Conservation (phyloP, 23 tunicate genomes). For the Aplidium turbinatum region DNA sequence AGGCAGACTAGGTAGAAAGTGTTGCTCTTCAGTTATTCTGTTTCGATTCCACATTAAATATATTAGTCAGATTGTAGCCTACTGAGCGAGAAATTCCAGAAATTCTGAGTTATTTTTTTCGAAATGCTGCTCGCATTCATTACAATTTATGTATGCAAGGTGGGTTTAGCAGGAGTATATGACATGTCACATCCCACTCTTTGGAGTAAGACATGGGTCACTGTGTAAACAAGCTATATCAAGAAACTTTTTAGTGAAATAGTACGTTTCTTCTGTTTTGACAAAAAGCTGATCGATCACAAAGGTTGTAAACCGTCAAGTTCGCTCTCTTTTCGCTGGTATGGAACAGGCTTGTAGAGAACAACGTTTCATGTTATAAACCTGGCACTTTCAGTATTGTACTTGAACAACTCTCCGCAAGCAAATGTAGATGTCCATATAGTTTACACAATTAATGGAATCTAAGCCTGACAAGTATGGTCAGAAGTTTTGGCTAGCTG, state of each 20-base stretch:
- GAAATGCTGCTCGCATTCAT: slow-evolving; percentile 16
- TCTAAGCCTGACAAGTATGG: no score
- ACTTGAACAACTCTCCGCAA: slow-evolving; percentile 8
- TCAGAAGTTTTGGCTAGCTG: no score
- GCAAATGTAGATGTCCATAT: slow-evolving; percentile 9
- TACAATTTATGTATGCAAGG: slow-evolving; percentile 8
- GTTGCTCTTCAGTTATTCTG: no score
- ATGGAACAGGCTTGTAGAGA: not conserved
- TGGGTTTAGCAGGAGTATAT: slow-evolving; percentile 14
- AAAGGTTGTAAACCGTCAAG: slow-evolving; percentile 6
- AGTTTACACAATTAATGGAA: no score
- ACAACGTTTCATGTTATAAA: slow-evolving; percentile 6
- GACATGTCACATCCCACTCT: slow-evolving; percentile 17
- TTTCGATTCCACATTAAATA: no score
- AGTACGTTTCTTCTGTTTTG: slow-evolving; percentile 8
- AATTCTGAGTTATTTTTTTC: no score
- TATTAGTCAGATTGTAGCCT: no score
- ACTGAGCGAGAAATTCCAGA: no score
- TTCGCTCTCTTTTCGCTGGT: slow-evolving; percentile 6
- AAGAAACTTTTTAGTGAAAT: slow-evolving; percentile 4
- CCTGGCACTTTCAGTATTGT: slow-evolving; percentile 13
- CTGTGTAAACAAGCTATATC: slow-evolving; percentile 2
- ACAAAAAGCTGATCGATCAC: slow-evolving; percentile 10
- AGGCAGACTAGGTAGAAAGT: no score
- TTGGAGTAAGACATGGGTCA: not conserved